Evolutionary conservation across 2,797 vertebrate genomes (phyloP).

Genomic region (Morelia viridis): DNA sequence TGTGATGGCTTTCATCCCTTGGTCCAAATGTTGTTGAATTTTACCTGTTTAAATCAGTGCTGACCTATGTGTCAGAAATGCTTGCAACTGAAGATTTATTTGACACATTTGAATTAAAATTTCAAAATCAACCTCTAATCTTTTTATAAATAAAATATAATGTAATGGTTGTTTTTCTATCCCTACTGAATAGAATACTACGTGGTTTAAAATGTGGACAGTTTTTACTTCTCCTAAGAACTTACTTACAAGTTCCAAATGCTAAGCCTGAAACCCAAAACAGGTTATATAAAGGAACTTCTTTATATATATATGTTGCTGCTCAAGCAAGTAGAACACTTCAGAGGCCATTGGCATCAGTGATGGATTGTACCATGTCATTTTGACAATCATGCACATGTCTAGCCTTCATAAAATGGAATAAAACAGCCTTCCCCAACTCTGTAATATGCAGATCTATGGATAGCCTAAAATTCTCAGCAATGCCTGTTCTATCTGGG

Average conservation of each 20-base stretch:
- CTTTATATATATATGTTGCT: not conserved
- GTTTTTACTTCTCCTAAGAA: not conserved
- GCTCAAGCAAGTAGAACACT: not conserved
- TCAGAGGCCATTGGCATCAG: not conserved
- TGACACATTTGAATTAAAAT: not conserved
- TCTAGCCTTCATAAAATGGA: not conserved
- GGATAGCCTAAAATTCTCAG: not conserved
- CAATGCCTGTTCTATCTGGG: not conserved
- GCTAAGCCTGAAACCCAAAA: not conserved
- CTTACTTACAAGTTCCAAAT: not conserved
- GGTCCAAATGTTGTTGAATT: not conserved
- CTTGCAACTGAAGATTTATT: not conserved
- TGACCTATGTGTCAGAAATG: not conserved
- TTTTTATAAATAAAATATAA: not conserved
- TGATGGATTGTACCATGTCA: not conserved
- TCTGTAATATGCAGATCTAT: not conserved
- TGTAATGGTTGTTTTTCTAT: not conserved
- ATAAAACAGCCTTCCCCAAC: not conserved
- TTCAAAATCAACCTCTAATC: not conserved
- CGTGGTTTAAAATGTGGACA: not conserved
- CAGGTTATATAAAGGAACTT: not conserved
- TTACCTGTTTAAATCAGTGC: not conserved
- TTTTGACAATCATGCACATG: not conserved
- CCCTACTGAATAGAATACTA: not conserved
- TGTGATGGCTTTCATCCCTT: not conserved